Conservation (phyloP, 2,113 vertebrate species). For the Diglossa brunneiventris region DNA sequence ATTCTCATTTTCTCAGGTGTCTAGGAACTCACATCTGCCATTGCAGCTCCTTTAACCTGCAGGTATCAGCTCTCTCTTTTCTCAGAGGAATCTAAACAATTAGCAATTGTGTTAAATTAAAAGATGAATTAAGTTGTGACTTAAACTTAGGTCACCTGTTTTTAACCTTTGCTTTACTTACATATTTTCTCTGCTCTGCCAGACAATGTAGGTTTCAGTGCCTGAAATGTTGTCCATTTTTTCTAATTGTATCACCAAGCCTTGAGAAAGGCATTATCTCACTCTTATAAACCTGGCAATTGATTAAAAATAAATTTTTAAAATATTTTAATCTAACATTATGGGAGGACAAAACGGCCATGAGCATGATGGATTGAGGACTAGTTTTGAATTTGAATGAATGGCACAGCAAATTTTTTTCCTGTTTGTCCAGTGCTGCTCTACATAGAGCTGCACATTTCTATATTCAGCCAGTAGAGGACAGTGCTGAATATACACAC, state of each 20-base stretch:
- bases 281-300: background rate
- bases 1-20: background rate
- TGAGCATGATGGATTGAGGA: background rate
- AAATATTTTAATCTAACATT: background rate
- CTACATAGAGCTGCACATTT: background rate
- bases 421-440: background rate
- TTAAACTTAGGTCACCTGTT: background rate
- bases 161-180: background rate
- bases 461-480: slow-evolving; percentile 14
- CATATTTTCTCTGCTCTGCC: background rate
- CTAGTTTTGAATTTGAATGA: background rate
- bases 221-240: background rate
- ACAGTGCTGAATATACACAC: background rate
- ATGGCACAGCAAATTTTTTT: background rate
- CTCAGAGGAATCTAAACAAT: background rate
- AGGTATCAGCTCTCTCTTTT: background rate
- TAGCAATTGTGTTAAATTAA: background rate
- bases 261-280: background rate
- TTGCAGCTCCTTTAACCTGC: background rate
- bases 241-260: background rate
- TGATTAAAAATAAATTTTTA: background rate
- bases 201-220: background rate
- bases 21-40: background rate
- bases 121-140: background rate
- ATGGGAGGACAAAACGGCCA: background rate